Conservation (phyloP, 2,113 vertebrate genomes). For the Cephalophus harveyi region DNA sequence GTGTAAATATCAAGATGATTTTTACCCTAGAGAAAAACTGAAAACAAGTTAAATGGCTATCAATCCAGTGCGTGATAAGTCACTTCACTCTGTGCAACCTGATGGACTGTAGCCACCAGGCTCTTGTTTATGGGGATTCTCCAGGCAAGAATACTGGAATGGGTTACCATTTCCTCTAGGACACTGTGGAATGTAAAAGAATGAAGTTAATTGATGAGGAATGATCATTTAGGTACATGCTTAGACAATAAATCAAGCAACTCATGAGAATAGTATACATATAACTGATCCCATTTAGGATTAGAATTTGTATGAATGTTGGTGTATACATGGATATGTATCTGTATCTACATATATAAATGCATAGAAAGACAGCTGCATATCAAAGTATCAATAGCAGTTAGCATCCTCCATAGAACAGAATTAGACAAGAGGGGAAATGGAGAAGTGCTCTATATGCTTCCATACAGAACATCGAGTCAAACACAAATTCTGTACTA, state of each 20-base stretch:
- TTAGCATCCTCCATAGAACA: background rate
- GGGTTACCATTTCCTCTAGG: background rate
- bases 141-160: background rate
- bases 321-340: background rate
- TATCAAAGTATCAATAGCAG: background rate
- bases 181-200: background rate
- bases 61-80: background rate
- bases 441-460: background rate
- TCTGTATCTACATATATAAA: background rate
- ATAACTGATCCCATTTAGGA: background rate
- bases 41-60: background rate
- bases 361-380: background rate
- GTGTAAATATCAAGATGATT: background rate
- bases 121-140: background rate
- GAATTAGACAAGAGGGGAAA: background rate
- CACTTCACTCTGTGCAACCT: background rate
- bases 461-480: background rate
- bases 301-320: background rate
- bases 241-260: slow-evolving; percentile 1
- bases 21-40: background rate
- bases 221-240: background rate
- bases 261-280: background rate
- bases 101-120: background rate
- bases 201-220: background rate
- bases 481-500: background rate